These are phyloP conservation scores for Oreotrochilus melanogaster DNA, from an alignment of 2,113 vertebrate genomes.

Conservation along the genomic window DNA sequence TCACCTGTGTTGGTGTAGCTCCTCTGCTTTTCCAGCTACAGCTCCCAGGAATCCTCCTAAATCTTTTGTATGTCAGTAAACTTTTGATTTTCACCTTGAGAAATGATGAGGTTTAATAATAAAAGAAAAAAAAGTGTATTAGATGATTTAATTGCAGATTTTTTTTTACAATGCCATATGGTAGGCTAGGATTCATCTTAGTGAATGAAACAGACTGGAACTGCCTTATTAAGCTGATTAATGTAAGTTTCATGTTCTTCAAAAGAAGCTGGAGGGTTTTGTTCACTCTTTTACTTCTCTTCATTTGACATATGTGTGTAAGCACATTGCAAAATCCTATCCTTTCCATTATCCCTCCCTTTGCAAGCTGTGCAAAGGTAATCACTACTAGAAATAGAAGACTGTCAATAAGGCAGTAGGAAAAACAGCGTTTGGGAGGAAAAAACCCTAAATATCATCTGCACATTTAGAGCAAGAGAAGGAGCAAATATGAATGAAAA, in stretches of 20 bases:
- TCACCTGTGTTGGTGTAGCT: neutral
- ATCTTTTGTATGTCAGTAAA: neutral
- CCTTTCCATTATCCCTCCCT: neutral
- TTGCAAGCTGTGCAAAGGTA: neutral
- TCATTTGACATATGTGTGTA: neutral
- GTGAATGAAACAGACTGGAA: neutral
- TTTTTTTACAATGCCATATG: neutral
- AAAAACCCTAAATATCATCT: neutral
- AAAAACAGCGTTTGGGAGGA: neutral
- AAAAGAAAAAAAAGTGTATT: neutral
- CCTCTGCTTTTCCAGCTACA: neutral
- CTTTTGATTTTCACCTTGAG: neutral
- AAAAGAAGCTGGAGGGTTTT: neutral
- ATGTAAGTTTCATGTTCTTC: neutral
- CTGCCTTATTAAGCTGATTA: constrained; percentile 12
- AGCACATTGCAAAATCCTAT: neutral
- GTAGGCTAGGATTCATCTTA: neutral
- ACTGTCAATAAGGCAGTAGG: neutral
- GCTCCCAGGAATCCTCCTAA: neutral
- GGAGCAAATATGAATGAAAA: neutral
- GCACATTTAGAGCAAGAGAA: neutral
- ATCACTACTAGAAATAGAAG: neutral
- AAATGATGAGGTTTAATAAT: neutral
- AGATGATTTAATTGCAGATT: neutral
- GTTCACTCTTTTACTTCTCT: neutral